Evolutionary conservation across 1,140 invertebrate genomes (phyloP), one percentile per base, ranked within the genome.

Genomic region (Lycorma delicatula): DNA sequence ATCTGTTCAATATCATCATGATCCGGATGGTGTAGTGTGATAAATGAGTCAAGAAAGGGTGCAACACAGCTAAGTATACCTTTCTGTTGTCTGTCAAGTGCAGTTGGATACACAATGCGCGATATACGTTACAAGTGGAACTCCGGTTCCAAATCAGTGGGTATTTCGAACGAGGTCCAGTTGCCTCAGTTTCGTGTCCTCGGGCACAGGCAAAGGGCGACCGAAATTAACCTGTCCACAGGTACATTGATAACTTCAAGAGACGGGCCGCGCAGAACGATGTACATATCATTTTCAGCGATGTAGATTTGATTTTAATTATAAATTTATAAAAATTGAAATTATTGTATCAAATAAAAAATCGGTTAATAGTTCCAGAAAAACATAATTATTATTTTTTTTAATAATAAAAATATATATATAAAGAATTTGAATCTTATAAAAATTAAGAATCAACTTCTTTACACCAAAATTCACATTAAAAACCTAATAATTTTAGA

Each of bases 71-170:
- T 44, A 44, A 44, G 41, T 44, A 44, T 44, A 22, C 41, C 16
- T 48, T 63, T 64, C 53, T 64, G 53, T 62, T 73, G 66, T 64
- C 67, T 71, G 75, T 81, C 75, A 73, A 77, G 77, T 75, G 75
- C 81, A 90, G 91, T 94, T 86, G 92, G 92, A 80, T 96, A 95
- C 85, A 92, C 89, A 79, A 94, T 92, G 85, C 87, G 86, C 79
- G 93, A 97, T 84, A 96, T 97, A 80, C 85, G 87, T 75, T 97
- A 96, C 83, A 91, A 87, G 81, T 96, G 93, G 92, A 85, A 86
- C 77, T 83, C 86, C 77, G 87, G 89, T 74, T 79, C 82, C 74
- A 81, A 84, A 74, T 92, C 89, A 77, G 89, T 93, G 75, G 87
- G 87, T 74, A 89, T 93, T 80, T 86, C 87, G 79, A 85, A 82